Evolutionary conservation across 2,113 vertebrate species (phyloP), one percentile per base, ranked within the genome.

Genomic region (Coptodon bakossiorum): DNA sequence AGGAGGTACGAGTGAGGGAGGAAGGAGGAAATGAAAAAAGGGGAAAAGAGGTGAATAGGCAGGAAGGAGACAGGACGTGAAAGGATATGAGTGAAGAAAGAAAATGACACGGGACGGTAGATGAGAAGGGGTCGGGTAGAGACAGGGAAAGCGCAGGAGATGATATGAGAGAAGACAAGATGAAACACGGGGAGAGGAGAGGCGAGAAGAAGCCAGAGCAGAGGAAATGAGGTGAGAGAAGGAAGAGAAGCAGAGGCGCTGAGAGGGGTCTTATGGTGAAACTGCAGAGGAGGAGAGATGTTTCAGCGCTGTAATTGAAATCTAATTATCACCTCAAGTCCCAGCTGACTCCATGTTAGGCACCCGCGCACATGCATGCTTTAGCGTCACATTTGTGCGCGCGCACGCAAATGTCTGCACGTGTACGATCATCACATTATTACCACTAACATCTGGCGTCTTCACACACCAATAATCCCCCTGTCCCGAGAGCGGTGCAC

Each of bases 241-340:
- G 45, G 45, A 31, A 5, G 80, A 84, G 52, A 83, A 56, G 57
- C 63, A 82, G 57, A 66, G 50, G 73, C 34, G 9, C 36, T 3
- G 78, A 82, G 63, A 68, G 79, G 52, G 50, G 73, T 68, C 68
- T 9, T 16, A 27, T 56, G 86, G 38, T 85, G 91, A 92, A 84
- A 92, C 84, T 48, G 87, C 22, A 88, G 91, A 93, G 92, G 92
- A 91, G 90, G 90, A 90, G 85, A 92, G 80, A 82, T 68, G 88
- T 87, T 92, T 88, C 90, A 90, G 83, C 76, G 87, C 93, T 95
- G 94, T 96, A 96, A 96, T 96, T 95, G 95, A 96, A 96, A 95
- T 95, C 95, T 95, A 96, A 96, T 96, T 95, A 95, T 96, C 95
- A 95, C 95, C 94, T 95, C 93, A 34, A 93, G 92, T 93, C 92